A percentile compares a stretch with the other conserved stretches of the same genome.
Conservation (phyloP, 2,797 vertebrate genomes). For the Xenops minutus region DNA sequence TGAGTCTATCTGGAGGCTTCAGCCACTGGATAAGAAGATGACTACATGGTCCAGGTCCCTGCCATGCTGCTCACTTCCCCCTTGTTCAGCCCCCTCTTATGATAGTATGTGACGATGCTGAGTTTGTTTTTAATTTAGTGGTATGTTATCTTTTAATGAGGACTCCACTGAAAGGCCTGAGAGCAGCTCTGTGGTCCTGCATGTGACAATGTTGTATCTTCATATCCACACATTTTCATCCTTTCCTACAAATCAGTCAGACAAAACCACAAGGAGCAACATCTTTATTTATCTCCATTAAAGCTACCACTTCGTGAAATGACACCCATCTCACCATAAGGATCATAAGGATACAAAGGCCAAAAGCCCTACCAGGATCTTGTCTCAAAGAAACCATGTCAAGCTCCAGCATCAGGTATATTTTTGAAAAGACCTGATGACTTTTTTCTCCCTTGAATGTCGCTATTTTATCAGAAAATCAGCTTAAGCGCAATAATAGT, state of each 20-base stretch:
- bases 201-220: neutral
- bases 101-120: accelerated
- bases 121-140: neutral
- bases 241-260: neutral
- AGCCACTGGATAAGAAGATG: neutral
- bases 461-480: neutral
- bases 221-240: neutral
- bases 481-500: neutral
- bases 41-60: neutral
- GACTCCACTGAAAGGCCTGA: neutral
- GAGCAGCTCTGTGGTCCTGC: neutral
- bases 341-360: neutral
- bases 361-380: neutral
- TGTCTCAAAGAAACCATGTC: neutral
- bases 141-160: neutral
- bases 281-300: neutral
- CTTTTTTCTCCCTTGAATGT: neutral
- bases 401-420: neutral
- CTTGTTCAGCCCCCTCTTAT: neutral
- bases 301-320: neutral
- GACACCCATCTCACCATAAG: neutral
- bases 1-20: neutral
- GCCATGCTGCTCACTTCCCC: neutral
- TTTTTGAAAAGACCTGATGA: neutral
- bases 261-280: neutral